Base-by-base conservation (phyloP, 2,113 vertebrate species). In the Archocentrus centrarchus region DNA sequence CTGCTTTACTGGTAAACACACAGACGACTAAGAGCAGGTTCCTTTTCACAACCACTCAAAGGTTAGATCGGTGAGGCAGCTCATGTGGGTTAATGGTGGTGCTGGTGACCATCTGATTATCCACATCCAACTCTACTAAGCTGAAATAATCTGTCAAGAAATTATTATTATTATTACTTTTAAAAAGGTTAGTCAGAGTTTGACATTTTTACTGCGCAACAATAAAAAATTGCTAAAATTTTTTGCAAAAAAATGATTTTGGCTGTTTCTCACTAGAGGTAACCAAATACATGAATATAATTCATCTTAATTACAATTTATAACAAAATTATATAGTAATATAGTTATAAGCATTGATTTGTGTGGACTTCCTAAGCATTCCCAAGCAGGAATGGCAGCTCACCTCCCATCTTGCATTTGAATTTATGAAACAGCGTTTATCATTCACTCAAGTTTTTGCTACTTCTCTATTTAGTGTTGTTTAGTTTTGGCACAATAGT, bases 1-100 rank as follows among this genome's bases (percentile, higher is more conserved):
- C 79, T 64, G 81, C 88, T 90, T 87, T 47, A 61, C 85, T 84
- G 84, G 75, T 87, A 88, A 92, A 92, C 86, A 94, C 85, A 82
- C 63, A 20, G 75, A 80, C 5, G 35, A 70, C 80, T 89, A 75
- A 89, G 83, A 89, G 82, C 75, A 59, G 64, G 59, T 64, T 82
- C 83, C 82, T 77, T 88, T 90, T 84, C 75, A 84, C 75, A 1
- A 55, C 3, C 80, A 15, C 59, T 76, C 59, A 93, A 94, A 90
- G 91, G 86, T 89, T 80, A 41, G 58, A 59, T 60, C 27, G 55
- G 58, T 82, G 62, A 80, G 22, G 63, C 53, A 47, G 32, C 76
- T 80, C 63, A 61, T 57, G 68, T 50, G 79, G 17, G 37, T 20
- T 8, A 37, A 11, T 9, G 24, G 32, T 14, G 41, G 68, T 35